phyloP scores from a whole-genome alignment of 2,888 invertebrate species.

The Dicyrtoma fusca region DNA sequence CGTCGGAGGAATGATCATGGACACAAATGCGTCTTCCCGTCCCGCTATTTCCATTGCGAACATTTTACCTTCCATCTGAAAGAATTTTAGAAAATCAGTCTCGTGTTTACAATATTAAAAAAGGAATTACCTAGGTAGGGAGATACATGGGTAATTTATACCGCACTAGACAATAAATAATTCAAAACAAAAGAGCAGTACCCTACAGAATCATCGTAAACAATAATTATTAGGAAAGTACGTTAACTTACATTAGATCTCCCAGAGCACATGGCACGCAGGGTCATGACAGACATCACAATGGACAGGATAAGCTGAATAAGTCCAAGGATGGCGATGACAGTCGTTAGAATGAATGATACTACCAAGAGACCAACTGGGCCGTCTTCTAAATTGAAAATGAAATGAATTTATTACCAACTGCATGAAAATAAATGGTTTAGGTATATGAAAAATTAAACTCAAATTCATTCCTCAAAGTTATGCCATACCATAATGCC shows the following conservation, averaged over 20 bases:
- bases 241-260: constrained; percentile 42
- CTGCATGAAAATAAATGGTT: too few relatives aligned
- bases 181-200: too few relatives aligned
- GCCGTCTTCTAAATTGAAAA: background rate
- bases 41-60: constrained; percentile 24
- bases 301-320: constrained; percentile 41
- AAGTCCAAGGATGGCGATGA: constrained; percentile 31
- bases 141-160: too few relatives aligned
- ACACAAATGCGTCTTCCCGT: background rate
- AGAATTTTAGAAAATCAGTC: too few relatives aligned
- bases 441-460: too few relatives aligned
- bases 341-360: background rate
- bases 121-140: too few relatives aligned
- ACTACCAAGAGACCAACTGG: background rate
- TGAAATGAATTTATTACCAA: too few relatives aligned
- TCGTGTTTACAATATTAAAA: too few relatives aligned
- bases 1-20: background rate
- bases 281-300: constrained; percentile 44
- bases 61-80: constrained; percentile 24
- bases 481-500: background rate
- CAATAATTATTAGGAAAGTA: too few relatives aligned
- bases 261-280: constrained; percentile 47
- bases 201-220: too few relatives aligned
- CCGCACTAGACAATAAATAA: too few relatives aligned
- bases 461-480: background rate